Evolutionary conservation across 2,888 invertebrate genomes (phyloP).

Genomic region (Elysia crispata): DNA sequence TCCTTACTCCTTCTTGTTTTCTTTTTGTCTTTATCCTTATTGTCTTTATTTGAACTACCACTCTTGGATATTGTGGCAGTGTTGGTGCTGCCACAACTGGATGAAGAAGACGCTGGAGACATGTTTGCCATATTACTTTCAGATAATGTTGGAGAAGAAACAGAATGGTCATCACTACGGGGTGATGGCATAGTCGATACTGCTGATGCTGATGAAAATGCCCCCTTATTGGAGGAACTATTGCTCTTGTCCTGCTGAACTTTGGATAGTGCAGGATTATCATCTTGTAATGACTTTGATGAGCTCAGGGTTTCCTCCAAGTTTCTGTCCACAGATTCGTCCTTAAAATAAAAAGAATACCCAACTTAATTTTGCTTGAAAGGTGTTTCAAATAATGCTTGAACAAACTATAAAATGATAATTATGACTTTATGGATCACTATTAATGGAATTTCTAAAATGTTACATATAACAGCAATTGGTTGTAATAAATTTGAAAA

Average conservation of each 20-base stretch:
- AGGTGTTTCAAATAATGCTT: no score
- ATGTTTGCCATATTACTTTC: conserved; percentile 37
- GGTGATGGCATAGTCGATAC: conserved; percentile 23
- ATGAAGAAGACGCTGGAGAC: conserved; percentile 42
- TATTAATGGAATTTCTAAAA: no score
- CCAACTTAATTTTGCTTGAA: background rate
- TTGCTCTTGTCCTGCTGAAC: conserved; percentile 39
- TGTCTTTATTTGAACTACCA: background rate
- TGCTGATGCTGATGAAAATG: background rate
- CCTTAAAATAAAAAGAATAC: no score
- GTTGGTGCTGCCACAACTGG: conserved; percentile 18
- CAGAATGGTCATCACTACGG: conserved; percentile 35
- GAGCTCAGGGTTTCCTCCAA: conserved; percentile 22
- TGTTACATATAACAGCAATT: no score
- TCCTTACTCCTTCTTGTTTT: conserved; percentile 56
- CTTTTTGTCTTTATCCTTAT: conserved; percentile 55
- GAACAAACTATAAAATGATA: no score
- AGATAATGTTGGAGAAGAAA: conserved; percentile 45
- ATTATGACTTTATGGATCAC: no score
- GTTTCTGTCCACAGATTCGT: no score
- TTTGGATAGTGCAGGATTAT: conserved; percentile 39
- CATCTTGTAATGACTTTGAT: conserved; percentile 42
- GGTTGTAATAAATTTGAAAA: no score
- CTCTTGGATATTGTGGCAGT: conserved; percentile 16
- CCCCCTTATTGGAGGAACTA: background rate